Conservation (phyloP, 2,797 vertebrate genomes). For the Smutsia gigantea region DNA sequence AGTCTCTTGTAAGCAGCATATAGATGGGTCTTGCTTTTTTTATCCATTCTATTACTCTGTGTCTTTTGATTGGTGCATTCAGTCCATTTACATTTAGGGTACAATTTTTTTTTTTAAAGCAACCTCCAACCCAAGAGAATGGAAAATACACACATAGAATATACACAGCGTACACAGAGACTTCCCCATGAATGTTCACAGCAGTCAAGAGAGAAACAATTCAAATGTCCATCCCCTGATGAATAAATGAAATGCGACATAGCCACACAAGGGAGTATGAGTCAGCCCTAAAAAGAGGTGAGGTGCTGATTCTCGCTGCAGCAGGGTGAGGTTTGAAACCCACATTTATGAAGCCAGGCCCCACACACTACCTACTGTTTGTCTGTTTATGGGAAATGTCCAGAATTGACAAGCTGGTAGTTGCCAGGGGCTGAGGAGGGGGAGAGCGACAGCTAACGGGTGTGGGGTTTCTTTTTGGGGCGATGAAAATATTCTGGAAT, state of each 20-base stretch:
- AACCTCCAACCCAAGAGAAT: background rate
- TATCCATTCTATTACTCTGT: no score
- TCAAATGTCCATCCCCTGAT: background rate
- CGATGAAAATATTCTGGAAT: background rate
- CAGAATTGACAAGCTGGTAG: background rate
- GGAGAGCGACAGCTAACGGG: background rate
- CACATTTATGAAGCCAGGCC: background rate
- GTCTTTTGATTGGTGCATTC: no score
- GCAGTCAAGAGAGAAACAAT: background rate
- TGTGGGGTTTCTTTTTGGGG: background rate
- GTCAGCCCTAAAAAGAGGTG: background rate
- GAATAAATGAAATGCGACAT: background rate
- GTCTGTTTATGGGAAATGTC: background rate
- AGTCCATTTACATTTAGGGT: no score
- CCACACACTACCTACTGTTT: accelerated
- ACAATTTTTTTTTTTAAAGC: background rate
- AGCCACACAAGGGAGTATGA: background rate
- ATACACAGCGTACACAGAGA: background rate
- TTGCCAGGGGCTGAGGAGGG: background rate
- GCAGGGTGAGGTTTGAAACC: background rate
- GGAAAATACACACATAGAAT: background rate
- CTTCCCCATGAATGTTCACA: background rate
- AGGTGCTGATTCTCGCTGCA: accelerated
- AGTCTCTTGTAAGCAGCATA: no score
- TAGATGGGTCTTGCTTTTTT: no score